These are phyloP conservation scores for Lithobates sylvaticus DNA, from an alignment of 2,797 vertebrate species.

Conservation along the genomic window DNA sequence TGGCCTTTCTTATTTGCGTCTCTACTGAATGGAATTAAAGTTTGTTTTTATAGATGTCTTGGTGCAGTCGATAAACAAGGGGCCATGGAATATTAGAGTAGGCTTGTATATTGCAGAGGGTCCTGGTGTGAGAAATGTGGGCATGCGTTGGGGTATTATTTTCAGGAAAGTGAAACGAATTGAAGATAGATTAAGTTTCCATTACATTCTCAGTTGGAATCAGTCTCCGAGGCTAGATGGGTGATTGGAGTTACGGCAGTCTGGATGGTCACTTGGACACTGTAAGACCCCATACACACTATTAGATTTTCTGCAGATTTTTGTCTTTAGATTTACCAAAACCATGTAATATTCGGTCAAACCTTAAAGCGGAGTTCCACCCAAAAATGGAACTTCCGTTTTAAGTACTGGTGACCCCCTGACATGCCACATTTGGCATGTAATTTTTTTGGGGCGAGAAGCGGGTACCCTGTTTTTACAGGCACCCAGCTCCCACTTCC, in stretches of 20 bases:
- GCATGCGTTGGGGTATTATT: not conserved
- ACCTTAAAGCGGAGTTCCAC: too few relatives aligned
- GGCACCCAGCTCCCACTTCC: too few relatives aligned
- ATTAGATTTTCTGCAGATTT: too few relatives aligned
- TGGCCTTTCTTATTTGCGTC: not conserved
- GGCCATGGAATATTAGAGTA: not conserved
- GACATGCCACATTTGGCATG: too few relatives aligned
- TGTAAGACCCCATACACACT: not conserved
- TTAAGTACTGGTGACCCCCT: too few relatives aligned
- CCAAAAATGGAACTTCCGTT: too few relatives aligned
- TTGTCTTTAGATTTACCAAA: too few relatives aligned
- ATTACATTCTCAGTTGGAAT: not conserved
- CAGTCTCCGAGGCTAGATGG: not conserved
- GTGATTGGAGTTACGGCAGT: too few relatives aligned
- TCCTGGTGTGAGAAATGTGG: not conserved
- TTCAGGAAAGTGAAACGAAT: not conserved
- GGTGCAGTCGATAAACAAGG: not conserved
- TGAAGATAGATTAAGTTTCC: not conserved
- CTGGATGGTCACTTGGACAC: not conserved
- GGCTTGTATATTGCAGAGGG: not conserved
- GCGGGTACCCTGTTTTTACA: too few relatives aligned
- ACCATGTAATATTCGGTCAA: too few relatives aligned
- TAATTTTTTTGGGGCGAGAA: too few relatives aligned
- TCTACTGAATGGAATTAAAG: slow-evolving; percentile 24
- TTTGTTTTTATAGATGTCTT: slow-evolving; percentile 7